Evolutionary conservation across 2,797 vertebrate species (phyloP), one percentile per base, ranked within the genome.

Genomic region (Gorsachius magnificus): DNA sequence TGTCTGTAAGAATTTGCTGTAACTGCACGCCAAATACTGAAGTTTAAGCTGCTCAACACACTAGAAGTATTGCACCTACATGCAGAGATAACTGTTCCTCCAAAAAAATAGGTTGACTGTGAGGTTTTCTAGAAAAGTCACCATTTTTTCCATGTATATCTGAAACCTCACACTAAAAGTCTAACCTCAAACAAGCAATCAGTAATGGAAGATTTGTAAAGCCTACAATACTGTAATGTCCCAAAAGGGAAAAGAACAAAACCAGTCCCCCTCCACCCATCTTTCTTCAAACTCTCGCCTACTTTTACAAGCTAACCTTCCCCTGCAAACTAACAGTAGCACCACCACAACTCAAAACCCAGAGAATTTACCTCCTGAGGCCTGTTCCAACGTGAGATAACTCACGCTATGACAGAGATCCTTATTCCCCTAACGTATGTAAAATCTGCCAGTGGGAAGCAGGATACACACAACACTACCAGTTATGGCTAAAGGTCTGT

Each of bases 91-190:
- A 84, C 25, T 25, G 10, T 22, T 69, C 68, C 65, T 79, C n/a
- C 2, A 38, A 38, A 25, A 83, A 77, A 43, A 5, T 0, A 58
- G 9, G 60, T 7, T 8, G 7, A 43, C 18, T 74, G 2, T 9
- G 41, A 35, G 5, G 9, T 33, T 90, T 81, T 87, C 51, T 45
- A 51, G 17, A 53, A 80, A 80, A 82, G 71, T 14, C 24, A 35
- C 48, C 0, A n/a, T 22, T 43, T 83, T 11, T 26, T 86, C n/a
- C 45, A 35, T 10, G 8, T 7, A 12, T 15, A 60, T 6, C 14
- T 60, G 66, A 83, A 93, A 69, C 35, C 28, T 66, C 36, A 51
- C 18, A 33, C 10, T 65, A 75, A 75, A 70, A 61, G 68, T 63
- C 46, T 25, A 60, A 54, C 26, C n/a, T 56, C 43, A 74, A 93